Evolutionary conservation across 2,113 vertebrate genomes (phyloP).

Genomic region (Carassius carassius): DNA sequence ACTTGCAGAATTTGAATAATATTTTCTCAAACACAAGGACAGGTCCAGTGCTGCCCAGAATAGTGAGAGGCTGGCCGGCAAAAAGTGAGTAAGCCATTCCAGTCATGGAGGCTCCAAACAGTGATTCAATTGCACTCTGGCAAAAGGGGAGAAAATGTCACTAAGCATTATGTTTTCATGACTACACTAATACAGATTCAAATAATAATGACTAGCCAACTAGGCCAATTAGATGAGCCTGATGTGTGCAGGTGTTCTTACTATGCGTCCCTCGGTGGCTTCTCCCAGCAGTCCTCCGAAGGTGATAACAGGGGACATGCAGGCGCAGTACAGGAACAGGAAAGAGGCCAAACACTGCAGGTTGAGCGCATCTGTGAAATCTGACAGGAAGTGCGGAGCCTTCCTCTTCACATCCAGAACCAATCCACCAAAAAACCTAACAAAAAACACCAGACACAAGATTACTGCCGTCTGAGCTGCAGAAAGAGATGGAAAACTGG

Average conservation of each 20-base stretch:
- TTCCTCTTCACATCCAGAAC: conserved; percentile 94
- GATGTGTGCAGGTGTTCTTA: conserved; percentile 69
- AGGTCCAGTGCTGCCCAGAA: conserved; percentile 96
- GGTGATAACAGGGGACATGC: conserved; percentile 99
- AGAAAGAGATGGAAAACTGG: background rate
- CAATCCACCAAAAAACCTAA: conserved; percentile 92
- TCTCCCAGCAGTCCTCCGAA: conserved; percentile 98
- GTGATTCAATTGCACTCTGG: conserved; percentile 98
- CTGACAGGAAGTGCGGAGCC: conserved; percentile 91
- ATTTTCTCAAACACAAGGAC: conserved; percentile 99
- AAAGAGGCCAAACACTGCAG: conserved; percentile 97
- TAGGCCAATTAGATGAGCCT: too few relatives aligned
- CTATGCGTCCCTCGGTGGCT: conserved; percentile 98
- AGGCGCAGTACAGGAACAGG: conserved; percentile 98
- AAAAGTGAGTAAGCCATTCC: conserved; percentile 91
- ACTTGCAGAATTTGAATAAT: conserved; percentile 99
- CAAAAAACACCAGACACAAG: conserved; percentile 46
- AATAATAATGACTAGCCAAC: background rate
- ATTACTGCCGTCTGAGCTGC: background rate
- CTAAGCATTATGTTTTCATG: conserved; percentile 4
- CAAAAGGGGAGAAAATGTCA: conserved; percentile 57
- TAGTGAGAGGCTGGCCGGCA: conserved; percentile 88
- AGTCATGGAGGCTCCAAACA: conserved; percentile 98
- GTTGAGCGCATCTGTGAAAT: conserved; percentile 93
- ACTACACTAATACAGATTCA: background rate